Evolutionary conservation across 2,797 vertebrate genomes (phyloP).

Genomic region (Muscicapa comitata): DNA sequence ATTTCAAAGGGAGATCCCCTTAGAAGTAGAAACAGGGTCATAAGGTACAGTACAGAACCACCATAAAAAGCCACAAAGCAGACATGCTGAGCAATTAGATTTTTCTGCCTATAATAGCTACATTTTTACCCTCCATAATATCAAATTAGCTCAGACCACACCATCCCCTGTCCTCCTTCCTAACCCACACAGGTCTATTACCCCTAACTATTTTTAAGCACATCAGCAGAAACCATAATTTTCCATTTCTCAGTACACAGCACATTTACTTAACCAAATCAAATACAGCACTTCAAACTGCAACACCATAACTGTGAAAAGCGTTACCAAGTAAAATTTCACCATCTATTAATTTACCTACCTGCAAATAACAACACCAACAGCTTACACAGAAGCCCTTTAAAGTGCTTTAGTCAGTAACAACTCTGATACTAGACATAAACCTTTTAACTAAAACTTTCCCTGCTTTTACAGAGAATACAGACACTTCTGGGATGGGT

Average conservation of each 20-base stretch:
- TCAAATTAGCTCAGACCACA: not conserved
- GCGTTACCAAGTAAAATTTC: rapidly evolving
- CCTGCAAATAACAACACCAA: not conserved
- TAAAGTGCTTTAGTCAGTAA: rapidly evolving
- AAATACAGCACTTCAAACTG: not conserved
- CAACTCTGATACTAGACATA: rapidly evolving
- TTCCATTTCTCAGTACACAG: rapidly evolving
- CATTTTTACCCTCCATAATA: not conserved
- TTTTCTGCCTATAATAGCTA: not conserved
- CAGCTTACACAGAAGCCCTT: rapidly evolving
- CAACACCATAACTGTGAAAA: rapidly evolving
- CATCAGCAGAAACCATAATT: not conserved
- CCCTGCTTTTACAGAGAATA: rapidly evolving
- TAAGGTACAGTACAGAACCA: not conserved
- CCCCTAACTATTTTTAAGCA: not conserved
- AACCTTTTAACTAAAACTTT: rapidly evolving
- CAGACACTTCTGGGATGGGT: rapidly evolving
- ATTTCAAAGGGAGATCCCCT: not conserved
- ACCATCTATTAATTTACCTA: not conserved
- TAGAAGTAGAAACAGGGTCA: not conserved
- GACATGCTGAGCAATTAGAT: not conserved
- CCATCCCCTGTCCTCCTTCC: not conserved
- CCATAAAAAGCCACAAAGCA: not conserved
- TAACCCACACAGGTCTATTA: not conserved
- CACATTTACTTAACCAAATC: not conserved